Evolutionary conservation across 2,888 invertebrate genomes (phyloP).

Genomic region (Dynastes maya): DNA sequence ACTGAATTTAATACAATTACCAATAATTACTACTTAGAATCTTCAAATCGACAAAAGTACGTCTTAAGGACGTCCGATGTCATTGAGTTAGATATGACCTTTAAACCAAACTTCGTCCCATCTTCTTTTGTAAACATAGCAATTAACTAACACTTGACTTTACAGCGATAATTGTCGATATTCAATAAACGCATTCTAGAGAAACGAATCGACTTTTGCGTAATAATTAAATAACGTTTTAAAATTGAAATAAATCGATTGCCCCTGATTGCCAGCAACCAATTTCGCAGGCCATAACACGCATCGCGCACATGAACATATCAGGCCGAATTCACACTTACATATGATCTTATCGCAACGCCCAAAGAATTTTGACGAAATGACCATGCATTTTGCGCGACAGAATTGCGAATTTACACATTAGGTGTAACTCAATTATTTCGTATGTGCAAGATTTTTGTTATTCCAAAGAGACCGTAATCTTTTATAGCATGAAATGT

Average conservation of each 20-base stretch:
- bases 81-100: constrained; percentile 33
- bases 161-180: background rate
- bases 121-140: constrained; percentile 21
- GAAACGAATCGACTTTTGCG: background rate
- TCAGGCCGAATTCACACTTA: background rate
- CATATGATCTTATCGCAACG: no score
- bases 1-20: background rate
- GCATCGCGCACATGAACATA: background rate
- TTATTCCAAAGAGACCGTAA: no score
- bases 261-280: background rate
- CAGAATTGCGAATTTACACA: no score
- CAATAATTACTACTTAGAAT: background rate
- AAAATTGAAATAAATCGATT: background rate
- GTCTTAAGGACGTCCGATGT: constrained; percentile 11
- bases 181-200: background rate
- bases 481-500: no score
- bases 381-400: no score
- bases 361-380: no score
- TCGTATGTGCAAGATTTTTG: no score
- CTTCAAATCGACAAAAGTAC: background rate
- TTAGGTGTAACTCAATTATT: no score
- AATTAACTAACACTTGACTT: constrained; percentile 29
- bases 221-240: background rate
- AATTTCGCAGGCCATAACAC: background rate
- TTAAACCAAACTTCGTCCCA: constrained; percentile 23